Conservation (phyloP, 2,113 vertebrate species). For the Lamprotornis superbus region DNA sequence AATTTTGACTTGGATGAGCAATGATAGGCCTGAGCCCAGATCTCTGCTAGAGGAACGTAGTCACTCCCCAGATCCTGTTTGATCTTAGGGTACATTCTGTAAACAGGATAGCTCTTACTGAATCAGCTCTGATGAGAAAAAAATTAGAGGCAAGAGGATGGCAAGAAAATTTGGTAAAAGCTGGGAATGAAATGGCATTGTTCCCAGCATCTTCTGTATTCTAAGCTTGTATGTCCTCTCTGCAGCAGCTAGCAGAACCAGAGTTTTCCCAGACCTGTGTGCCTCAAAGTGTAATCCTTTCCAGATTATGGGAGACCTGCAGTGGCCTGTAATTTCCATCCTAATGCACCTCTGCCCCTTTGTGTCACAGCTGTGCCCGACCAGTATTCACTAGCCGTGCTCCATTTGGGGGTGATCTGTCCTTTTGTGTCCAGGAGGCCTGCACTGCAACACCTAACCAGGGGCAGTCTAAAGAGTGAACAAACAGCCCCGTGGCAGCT, state of each 20-base stretch:
- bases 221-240: background rate
- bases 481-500: background rate
- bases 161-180: background rate
- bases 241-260: background rate
- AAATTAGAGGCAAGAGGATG: background rate
- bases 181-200: background rate
- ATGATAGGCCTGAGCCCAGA: background rate
- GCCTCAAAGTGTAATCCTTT: background rate
- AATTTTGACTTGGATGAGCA: background rate
- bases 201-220: background rate
- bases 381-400: background rate
- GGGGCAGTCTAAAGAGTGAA: background rate
- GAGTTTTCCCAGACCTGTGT: background rate
- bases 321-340: background rate
- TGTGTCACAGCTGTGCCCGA: background rate
- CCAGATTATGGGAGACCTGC: background rate
- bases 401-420: background rate
- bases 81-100: background rate
- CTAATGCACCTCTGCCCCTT: background rate
- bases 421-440: background rate
- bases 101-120: background rate
- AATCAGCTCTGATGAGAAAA: background rate
- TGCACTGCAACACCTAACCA: background rate
- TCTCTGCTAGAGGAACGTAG: background rate
- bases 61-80: background rate